These are phyloP conservation scores for Cirrhinus molitorella DNA, from an alignment of 2,797 vertebrate species.

Conservation along the genomic window DNA sequence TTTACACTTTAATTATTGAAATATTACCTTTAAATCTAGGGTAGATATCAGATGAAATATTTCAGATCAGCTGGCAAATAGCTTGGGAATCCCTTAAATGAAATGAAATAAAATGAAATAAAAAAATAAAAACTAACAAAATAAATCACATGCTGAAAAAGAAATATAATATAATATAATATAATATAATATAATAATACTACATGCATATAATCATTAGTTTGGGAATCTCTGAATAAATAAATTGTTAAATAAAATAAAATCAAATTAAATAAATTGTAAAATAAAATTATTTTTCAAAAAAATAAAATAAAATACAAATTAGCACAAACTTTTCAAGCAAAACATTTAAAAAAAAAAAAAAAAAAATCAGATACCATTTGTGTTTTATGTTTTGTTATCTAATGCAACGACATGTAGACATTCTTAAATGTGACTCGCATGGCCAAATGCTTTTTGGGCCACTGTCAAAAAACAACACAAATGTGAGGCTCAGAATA, in stretches of 20 bases:
- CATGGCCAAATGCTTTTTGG: not conserved
- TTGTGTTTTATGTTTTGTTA: not conserved
- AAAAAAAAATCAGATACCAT: not conserved
- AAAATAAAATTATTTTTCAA: not conserved
- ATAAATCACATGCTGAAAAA: too few relatives aligned
- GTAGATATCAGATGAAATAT: not conserved
- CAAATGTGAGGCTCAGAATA: not conserved
- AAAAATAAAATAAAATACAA: not conserved
- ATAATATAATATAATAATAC: too few relatives aligned
- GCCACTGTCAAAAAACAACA: not conserved
- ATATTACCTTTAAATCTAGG: too few relatives aligned
- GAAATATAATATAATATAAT: too few relatives aligned
- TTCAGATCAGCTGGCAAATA: not conserved
- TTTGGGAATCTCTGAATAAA: too few relatives aligned
- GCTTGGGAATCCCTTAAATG: not conserved
- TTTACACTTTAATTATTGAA: too few relatives aligned
- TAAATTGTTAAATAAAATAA: too few relatives aligned
- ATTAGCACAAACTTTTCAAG: not conserved
- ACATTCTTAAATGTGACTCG: not conserved
- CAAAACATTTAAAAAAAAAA: too few relatives aligned
- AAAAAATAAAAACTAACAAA: not conserved
- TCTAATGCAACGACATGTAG: too few relatives aligned
- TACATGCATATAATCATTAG: too few relatives aligned
- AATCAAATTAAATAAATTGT: not conserved
- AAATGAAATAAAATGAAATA: not conserved